These are phyloP conservation scores for Mystacornis crossleyi DNA, from an alignment of 2,113 vertebrate species.

Conservation along the genomic window DNA sequence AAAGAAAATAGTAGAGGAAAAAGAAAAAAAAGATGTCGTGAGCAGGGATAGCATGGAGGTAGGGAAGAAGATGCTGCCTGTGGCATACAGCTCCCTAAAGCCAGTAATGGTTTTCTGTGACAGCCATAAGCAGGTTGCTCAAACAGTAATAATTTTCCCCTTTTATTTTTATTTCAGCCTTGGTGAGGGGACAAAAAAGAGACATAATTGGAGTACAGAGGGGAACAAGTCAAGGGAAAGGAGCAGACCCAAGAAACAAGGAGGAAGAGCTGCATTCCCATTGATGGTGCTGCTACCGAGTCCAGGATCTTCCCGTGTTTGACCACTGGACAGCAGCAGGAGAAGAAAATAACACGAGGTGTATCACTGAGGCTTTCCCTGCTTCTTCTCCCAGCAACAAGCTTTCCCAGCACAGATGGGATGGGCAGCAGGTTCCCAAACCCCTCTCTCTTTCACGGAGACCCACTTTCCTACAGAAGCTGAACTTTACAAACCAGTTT, in stretches of 20 bases:
- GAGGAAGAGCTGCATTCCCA: neutral
- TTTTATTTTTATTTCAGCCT: neutral
- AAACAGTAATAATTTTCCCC: neutral
- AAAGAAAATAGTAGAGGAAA: rapidly evolving
- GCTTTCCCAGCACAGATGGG: neutral
- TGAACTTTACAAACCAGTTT: neutral
- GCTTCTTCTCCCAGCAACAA: neutral
- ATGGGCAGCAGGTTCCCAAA: neutral
- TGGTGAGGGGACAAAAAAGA: neutral
- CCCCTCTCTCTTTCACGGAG: neutral
- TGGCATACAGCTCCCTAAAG: neutral
- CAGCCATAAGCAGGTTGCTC: neutral
- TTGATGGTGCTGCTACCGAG: neutral
- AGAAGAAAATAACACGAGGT: neutral
- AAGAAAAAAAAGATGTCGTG: neutral
- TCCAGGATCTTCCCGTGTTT: neutral
- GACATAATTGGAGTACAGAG: neutral
- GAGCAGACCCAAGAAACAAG: neutral
- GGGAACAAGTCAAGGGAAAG: neutral
- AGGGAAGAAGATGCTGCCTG: neutral
- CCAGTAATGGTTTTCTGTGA: neutral
- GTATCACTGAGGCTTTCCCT: neutral
- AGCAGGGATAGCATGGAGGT: neutral
- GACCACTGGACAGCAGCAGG: neutral
- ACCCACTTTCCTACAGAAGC: neutral